Conservation (phyloP, 2,888 invertebrate species). For the Cephus pulcher region DNA sequence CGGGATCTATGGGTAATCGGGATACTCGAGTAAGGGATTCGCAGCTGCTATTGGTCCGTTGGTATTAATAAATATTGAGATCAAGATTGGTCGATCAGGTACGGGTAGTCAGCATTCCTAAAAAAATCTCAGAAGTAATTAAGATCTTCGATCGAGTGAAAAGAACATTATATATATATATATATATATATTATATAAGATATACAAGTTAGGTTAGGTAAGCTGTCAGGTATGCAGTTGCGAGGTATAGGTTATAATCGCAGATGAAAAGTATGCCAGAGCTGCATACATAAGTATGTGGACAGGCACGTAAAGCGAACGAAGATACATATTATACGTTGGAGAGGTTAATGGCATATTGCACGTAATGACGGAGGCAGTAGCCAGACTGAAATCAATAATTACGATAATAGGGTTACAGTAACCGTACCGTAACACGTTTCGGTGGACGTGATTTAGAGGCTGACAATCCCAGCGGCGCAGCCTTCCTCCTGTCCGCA, state of each 20-base stretch:
- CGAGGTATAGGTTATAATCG: neutral
- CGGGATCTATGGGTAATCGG: neutral
- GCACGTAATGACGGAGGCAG: constrained; percentile 29
- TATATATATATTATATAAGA: no score
- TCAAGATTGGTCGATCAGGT: neutral
- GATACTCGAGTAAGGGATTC: neutral
- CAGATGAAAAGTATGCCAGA: neutral
- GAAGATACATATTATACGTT: constrained; percentile 21
- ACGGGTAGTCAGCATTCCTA: constrained; percentile 33
- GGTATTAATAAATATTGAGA: neutral
- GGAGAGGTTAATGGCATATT: constrained; percentile 31
- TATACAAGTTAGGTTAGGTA: neutral
- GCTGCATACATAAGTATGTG: neutral
- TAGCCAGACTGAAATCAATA: constrained; percentile 38
- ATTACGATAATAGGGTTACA: constrained; percentile 44
- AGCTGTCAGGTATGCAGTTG: neutral
- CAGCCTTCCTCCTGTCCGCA: constrained; percentile 29
- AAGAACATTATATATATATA: neutral
- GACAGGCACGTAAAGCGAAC: neutral
- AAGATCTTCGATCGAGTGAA: constrained; percentile 31
- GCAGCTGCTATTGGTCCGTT: neutral
- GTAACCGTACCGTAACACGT: constrained; percentile 35
- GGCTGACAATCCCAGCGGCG: constrained; percentile 34
- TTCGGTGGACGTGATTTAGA: constrained; percentile 37
- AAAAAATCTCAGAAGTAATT: constrained; percentile 42